Evolutionary conservation across 2,888 invertebrate genomes (phyloP).

Genomic region (Drosophila sordidula): DNA sequence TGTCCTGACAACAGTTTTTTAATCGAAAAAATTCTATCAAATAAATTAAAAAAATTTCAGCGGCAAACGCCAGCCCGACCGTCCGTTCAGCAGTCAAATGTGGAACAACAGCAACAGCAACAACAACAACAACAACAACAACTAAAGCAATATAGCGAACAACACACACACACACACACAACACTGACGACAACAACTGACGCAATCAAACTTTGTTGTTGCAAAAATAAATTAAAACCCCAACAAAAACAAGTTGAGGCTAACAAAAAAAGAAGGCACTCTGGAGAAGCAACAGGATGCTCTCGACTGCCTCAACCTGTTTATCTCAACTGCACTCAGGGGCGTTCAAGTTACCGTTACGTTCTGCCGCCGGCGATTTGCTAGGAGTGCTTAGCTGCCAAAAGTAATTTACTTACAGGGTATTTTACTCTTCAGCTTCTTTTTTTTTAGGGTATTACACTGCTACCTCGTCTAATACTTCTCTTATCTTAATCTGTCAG

Average conservation of each 20-base stretch:
- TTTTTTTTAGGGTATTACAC: too few species aligned
- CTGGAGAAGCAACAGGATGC: slow-evolving; percentile 4
- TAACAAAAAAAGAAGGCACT: not conserved
- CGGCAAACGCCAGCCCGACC: not conserved
- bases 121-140: slow-evolving; percentile 10
- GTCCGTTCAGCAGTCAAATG: slow-evolving; percentile 19
- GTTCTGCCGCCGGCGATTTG: not conserved
- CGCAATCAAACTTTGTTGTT: slow-evolving; percentile 61
- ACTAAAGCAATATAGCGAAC: slow-evolving; percentile 4
- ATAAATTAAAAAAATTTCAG: slow-evolving; percentile 43
- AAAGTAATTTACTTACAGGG: not conserved
- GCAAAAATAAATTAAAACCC: slow-evolving; percentile 55
- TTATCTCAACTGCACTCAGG: slow-evolving; percentile 10
- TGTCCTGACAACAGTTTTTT: slow-evolving; percentile 47
- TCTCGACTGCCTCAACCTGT: not conserved
- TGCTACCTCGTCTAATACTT: too few species aligned
- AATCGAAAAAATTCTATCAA: slow-evolving; percentile 59
- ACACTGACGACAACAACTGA: slow-evolving; percentile 16
- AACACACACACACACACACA: slow-evolving; percentile 3
- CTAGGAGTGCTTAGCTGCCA: not conserved
- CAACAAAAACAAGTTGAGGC: slow-evolving; percentile 15
- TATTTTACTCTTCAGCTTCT: too few species aligned
- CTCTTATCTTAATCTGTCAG: too few species aligned
- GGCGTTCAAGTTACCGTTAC: slow-evolving; percentile 2
- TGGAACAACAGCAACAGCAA: slow-evolving; percentile 6